Evolutionary conservation across 2,888 invertebrate genomes (phyloP).

Genomic region (Chrysolina oricalcia): DNA sequence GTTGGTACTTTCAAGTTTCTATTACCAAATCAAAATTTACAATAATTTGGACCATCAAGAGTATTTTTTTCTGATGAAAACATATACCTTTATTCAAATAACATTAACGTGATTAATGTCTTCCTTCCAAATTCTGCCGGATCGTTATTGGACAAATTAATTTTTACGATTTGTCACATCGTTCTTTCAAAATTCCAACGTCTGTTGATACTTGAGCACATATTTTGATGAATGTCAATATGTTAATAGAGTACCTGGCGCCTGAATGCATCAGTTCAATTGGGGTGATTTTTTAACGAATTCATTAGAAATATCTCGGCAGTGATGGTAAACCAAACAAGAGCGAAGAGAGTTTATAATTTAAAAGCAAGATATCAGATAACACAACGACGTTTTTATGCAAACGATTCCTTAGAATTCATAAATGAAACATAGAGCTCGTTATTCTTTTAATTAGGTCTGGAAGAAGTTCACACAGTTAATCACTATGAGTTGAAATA

Average conservation of each 20-base stretch:
- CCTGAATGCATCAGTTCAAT: not conserved
- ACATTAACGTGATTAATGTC: no score
- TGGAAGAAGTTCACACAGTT: not conserved
- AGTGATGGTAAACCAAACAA: not conserved
- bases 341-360: not conserved
- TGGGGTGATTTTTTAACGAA: not conserved
- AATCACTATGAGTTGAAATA: not conserved
- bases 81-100: no score
- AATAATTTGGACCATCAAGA: no score
- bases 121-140: no score
- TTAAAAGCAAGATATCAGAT: not conserved
- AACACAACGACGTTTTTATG: not conserved
- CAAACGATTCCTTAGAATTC: not conserved
- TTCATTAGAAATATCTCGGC: not conserved
- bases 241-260: not conserved
- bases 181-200: conserved; percentile 14
- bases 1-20: no score
- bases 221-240: not conserved
- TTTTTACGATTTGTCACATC: conserved; percentile 20
- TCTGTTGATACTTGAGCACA: not conserved
- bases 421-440: not conserved
- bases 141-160: not conserved
- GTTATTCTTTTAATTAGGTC: not conserved
- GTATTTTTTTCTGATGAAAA: no score
- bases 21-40: no score